Evolutionary conservation across 1,140 invertebrate genomes (phyloP), one percentile per base, ranked within the genome.

Genomic region (Megathymus violae): DNA sequence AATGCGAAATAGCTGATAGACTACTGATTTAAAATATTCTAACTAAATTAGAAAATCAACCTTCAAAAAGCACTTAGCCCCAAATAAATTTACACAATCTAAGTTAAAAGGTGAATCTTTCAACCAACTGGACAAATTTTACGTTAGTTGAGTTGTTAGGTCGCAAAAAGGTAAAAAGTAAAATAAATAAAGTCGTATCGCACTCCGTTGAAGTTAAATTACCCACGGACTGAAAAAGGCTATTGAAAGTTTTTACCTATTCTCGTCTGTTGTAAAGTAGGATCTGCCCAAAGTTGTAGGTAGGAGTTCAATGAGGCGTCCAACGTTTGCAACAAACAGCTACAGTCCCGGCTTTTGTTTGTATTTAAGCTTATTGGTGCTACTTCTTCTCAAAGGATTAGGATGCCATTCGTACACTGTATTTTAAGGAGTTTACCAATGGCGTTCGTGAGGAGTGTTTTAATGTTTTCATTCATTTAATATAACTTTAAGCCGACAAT

Each of bases 271-370:
- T 71, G 22, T 59, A 61, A 65, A 65, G 48, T 61, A 52, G 40
- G 17, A 56, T 56, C 60, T 71, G 34, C 40, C 48, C 58, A 62
- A 76, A 68, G 62, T 71, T 71, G 62, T 77, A 59, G 65, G 48
- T 67, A 73, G 62, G 67, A 51, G 69, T 73, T 75, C 72, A 80
- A 78, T 76, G 75, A 74, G 60, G 61, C 75, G 67, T 71, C 40
- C 54, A 69, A 74, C 68, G 65, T 65, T 69, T 67, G 60, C 64
- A 61, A 64, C 52, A 31, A 56, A 54, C 38, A 54, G 38, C 19
- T 43, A 43, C 19, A 38, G 19, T 6, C 9, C 46, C 19, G 11
- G 60, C 38, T 62, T 62, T 52, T 52, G 50, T 44, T 56, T 56
- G 52, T 56, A 56, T 56, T 56, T 56, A 56, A 56, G 52, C 52